Conservation (phyloP, 1,140 invertebrate genomes). For the Lepidostoma basale region DNA sequence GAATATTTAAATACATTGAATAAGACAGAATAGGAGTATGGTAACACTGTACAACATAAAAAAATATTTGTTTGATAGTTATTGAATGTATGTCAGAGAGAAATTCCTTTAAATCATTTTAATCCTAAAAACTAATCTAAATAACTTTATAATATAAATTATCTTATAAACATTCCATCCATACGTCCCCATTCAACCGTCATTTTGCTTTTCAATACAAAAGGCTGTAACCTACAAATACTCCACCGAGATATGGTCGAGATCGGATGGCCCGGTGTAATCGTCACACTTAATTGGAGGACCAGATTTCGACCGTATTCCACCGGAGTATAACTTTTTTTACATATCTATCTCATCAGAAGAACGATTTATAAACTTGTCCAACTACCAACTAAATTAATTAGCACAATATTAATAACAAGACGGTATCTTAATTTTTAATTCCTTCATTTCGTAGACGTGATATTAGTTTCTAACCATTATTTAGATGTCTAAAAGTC, state of each 20-base stretch:
- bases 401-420: conserved; percentile 6
- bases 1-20: neutral
- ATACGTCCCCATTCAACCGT: conserved; percentile 4
- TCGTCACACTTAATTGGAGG: too few relatives aligned
- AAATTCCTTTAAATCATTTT: neutral
- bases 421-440: neutral
- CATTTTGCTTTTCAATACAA: too few relatives aligned
- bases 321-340: too few relatives aligned
- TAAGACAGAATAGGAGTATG: neutral
- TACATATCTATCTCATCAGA: too few relatives aligned
- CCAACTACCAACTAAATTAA: neutral
- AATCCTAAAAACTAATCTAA: neutral
- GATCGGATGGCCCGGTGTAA: too few relatives aligned
- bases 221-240: too few relatives aligned
- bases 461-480: too few relatives aligned
- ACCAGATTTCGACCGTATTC: too few relatives aligned
- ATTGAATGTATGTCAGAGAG: neutral
- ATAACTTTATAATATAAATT: conserved; percentile 22
- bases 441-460: too few relatives aligned
- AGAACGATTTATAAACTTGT: neutral
- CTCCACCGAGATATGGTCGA: too few relatives aligned
- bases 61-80: conserved; percentile 6
- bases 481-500: too few relatives aligned
- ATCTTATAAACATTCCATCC: conserved; percentile 15
- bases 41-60: conserved; percentile 1